Base-by-base conservation (phyloP, 2,888 invertebrate species). In the Acheta domesticus region DNA sequence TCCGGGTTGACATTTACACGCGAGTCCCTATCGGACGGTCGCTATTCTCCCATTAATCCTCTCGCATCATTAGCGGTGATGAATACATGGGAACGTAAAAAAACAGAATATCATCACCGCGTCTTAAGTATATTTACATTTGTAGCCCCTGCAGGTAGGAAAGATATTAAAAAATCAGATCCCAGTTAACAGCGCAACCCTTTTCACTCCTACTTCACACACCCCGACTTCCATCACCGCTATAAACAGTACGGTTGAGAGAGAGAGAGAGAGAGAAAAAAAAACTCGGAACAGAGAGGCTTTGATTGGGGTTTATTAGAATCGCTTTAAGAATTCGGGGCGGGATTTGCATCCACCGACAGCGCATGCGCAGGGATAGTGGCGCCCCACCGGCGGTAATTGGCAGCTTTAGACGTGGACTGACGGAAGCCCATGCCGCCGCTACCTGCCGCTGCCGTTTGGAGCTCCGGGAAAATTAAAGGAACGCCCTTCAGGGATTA, bases 31-130 rank as follows among this genome's bases (percentile, higher is more conserved):
- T 62, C 62, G n/a, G 62, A 62, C 62, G 62, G 62, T n/a, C n/a
- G 14, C 62, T 62, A 62, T 62, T 62, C 62, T 36, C 62, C 62
- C 62, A 62, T 62, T 62, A 62, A 62, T 62, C 62, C 62, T 62
- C 62, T 19, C 4, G 62, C 62, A 19, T 62, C 62, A 62, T 62
- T 62, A 62, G 62, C 62, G 62, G 62, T n/a, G 62, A 62, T 62
- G 62, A 62, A 62, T 62, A 62, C n/a, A 12, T n/a, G 62, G n/a
- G 62, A 14, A 19, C 62, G 14, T 3, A 62, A 62, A 62, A n/a
- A 62, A 14, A 5, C n/a, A 14, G 62, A 62, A 62, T 62, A 62
- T 62, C 62, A 62, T 19, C 62, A 8, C 62, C 14, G 62, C 62
- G 62, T 62, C 62, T 62, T n/a, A 14, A 62, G n/a, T 62, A n/a